These are phyloP conservation scores for Drosophila serrata DNA, from an alignment of 1,140 invertebrate species.

Conservation along the genomic window DNA sequence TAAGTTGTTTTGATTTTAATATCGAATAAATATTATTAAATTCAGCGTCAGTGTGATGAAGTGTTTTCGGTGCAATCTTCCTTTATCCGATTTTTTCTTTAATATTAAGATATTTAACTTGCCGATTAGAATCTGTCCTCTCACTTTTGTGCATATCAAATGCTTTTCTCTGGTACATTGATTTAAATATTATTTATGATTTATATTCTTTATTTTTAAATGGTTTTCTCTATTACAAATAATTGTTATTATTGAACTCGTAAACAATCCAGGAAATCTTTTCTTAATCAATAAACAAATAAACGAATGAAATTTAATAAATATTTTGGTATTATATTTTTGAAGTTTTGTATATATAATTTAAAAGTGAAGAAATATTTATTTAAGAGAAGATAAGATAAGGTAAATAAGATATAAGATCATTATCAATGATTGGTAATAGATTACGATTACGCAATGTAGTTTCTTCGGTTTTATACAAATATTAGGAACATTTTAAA, in stretches of 20 bases:
- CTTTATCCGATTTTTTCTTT: not conserved
- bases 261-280: too few relatives aligned
- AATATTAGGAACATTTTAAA: not conserved
- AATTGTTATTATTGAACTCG: too few relatives aligned
- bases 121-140: conserved; percentile 8
- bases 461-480: not conserved
- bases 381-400: not conserved
- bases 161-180: not conserved
- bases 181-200: too few relatives aligned
- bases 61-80: not conserved
- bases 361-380: not conserved
- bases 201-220: too few relatives aligned
- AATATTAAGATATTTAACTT: not conserved
- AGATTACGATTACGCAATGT: not conserved
- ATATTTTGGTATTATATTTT: too few relatives aligned
- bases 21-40: not conserved
- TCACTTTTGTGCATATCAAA: not conserved
- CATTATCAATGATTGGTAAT: not conserved
- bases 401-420: too few relatives aligned
- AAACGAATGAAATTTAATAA: too few relatives aligned
- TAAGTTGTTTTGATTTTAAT: conserved; percentile 39
- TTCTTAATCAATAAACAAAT: too few relatives aligned
- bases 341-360: not conserved
- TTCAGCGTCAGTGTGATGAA: not conserved
- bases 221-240: too few relatives aligned